phyloP scores from a whole-genome alignment of 1,140 invertebrate species.

The Schlechtendalia chinensis region DNA sequence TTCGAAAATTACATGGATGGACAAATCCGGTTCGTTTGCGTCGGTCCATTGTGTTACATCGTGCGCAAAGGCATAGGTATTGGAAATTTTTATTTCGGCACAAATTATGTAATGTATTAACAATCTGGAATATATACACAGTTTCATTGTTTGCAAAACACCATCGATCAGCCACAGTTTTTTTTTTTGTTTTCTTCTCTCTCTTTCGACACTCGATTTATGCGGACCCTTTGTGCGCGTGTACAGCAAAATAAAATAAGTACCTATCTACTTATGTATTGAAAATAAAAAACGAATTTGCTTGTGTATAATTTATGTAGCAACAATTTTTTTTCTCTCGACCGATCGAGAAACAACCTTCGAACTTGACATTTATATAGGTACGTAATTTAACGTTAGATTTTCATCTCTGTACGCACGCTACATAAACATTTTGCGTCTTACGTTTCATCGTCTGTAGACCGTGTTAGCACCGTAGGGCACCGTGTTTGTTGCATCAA shows the following conservation, averaged over 20 bases:
- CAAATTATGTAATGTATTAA: conserved; percentile 43
- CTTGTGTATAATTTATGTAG: conserved; percentile 24
- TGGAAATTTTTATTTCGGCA: conserved; percentile 45
- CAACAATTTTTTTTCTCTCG: conserved; percentile 18
- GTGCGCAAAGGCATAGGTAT: conserved; percentile 35
- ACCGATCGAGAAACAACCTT: conserved; percentile 38
- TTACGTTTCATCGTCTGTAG: background rate
- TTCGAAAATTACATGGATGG: conserved; percentile 16
- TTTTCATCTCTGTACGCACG: conserved; percentile 15
- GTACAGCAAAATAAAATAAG: conserved; percentile 41
- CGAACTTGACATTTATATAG: conserved; percentile 49
- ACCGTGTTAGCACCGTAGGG: background rate
- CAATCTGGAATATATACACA: conserved; percentile 15
- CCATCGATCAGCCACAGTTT: conserved; percentile 39
- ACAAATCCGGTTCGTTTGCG: conserved; percentile 41
- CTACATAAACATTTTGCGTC: conserved; percentile 3
- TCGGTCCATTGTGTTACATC: conserved; percentile 20
- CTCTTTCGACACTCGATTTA: conserved; percentile 38
- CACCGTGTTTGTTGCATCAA: conserved; percentile 3
- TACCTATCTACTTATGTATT: conserved; percentile 35
- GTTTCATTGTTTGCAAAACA: conserved; percentile 41
- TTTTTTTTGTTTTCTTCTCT: background rate
- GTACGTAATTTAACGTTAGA: conserved; percentile 44
- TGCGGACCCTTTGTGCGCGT: conserved; percentile 35
- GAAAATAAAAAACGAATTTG: conserved; percentile 41